These are phyloP conservation scores for Rallus crepitans DNA, from an alignment of 2,797 vertebrate genomes.

Conservation along the genomic window DNA sequence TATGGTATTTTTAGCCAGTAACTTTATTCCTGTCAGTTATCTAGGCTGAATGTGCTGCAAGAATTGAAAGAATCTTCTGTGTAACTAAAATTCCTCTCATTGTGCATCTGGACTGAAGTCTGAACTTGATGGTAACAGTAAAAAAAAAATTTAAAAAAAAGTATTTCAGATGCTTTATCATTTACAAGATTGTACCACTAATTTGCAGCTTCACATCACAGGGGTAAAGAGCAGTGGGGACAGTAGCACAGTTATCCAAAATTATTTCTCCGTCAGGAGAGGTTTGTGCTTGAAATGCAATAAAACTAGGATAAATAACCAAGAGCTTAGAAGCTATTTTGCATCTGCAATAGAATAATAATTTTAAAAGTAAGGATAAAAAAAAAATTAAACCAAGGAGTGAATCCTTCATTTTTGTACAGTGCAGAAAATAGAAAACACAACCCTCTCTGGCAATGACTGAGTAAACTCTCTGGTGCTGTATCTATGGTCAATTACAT, in stretches of 20 bases:
- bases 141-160: neutral
- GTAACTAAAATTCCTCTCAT: neutral
- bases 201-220: neutral
- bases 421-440: neutral
- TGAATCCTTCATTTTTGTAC: neutral
- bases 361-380: neutral
- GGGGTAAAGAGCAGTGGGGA: neutral
- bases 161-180: neutral
- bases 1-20: slow-evolving; percentile 34
- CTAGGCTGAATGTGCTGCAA: neutral
- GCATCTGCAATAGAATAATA: neutral
- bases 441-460: neutral
- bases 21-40: slow-evolving; percentile 15
- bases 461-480: neutral
- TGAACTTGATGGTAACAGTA: slow-evolving; percentile 39
- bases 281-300: neutral
- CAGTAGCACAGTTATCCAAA: neutral
- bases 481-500: neutral
- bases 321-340: neutral
- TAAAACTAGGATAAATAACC: neutral
- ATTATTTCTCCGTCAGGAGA: neutral
- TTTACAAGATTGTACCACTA: neutral
- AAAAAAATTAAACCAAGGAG: neutral
- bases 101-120: neutral
- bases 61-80: slow-evolving; percentile 7